These are phyloP conservation scores for Augochlorella aurata DNA, from an alignment of 2,888 invertebrate species.

Conservation along the genomic window DNA sequence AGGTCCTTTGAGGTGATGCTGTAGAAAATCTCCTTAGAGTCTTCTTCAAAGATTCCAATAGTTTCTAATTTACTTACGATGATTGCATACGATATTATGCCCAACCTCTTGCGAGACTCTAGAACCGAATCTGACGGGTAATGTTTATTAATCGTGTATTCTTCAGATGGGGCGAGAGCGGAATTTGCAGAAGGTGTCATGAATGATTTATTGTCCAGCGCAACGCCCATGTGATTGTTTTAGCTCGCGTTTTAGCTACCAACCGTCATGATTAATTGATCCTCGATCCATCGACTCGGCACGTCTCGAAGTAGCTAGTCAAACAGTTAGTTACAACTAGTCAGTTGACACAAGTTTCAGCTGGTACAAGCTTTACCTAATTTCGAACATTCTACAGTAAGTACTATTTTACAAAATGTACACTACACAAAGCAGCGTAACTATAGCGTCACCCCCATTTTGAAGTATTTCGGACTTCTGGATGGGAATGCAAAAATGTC, in stretches of 20 bases:
- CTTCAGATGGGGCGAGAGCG: neutral
- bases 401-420: neutral
- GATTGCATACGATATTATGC: neutral
- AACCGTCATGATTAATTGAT: slow-evolving; percentile 39
- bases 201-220: slow-evolving; percentile 28
- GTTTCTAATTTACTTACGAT: neutral
- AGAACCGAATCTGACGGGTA: neutral
- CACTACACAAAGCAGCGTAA: no score
- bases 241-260: neutral
- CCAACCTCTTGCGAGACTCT: no score
- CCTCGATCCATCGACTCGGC: slow-evolving; percentile 10
- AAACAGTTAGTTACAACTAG: neutral
- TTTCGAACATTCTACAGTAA: neutral
- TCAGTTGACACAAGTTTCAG: no score
- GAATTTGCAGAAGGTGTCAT: neutral
- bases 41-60: neutral
- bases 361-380: no score
- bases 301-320: neutral
- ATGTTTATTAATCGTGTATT: slow-evolving; percentile 34
- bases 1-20: neutral
- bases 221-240: slow-evolving; percentile 30
- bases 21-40: neutral
- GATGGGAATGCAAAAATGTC: no score
- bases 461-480: no score
- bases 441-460: no score